Evolutionary conservation across 2,113 vertebrate genomes (phyloP), one percentile per base, ranked within the genome.

Genomic region (Poeciliopsis occidentalis): DNA sequence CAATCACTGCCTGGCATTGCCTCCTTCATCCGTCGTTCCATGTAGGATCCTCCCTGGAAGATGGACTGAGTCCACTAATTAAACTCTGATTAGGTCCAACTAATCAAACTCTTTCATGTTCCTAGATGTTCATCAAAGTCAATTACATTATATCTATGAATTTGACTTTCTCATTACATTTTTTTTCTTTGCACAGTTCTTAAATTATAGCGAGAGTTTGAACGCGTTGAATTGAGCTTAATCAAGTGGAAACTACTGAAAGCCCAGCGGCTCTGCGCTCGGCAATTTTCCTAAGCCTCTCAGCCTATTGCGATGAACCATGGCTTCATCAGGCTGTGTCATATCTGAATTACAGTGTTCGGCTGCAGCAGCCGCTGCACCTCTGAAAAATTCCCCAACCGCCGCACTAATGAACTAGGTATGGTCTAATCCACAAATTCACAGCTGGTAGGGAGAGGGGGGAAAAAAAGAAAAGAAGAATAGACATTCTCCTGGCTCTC

Each of bases 91-190:
- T 94, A 92, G 85, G 85, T 91, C 84, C 86, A 69, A 78, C 89
- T 92, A 94, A 93, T 94, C 91, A 94, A 93, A 92, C 80, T 84
- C 73, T 70, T 76, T 90, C 71, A 63, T 87, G 91, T 93, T 93
- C 87, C 78, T 84, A 88, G 92, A 94, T 93, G 91, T 91, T 93
- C 89, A 78, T 88, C 89, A 85, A 93, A 94, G 90, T 92, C 89
- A 93, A 92, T 95, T 93, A 93, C 88, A 94, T 91, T 69, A 88
- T 91, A 94, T 94, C 92, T 91, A 82, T 91, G 89, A 91, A 93
- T 94, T 94, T 94, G 85, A 94, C 91, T 94, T 93, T 92, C 89
- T 92, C 92, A 95, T 94, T 93, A 93, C 73, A 71, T 89, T 90
- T 87, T 78, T 87, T 81, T 67, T 34, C 67, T 61, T 87, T 64